Evolutionary conservation across 2,113 vertebrate genomes (phyloP).

Genomic region (Bubo scandiacus): DNA sequence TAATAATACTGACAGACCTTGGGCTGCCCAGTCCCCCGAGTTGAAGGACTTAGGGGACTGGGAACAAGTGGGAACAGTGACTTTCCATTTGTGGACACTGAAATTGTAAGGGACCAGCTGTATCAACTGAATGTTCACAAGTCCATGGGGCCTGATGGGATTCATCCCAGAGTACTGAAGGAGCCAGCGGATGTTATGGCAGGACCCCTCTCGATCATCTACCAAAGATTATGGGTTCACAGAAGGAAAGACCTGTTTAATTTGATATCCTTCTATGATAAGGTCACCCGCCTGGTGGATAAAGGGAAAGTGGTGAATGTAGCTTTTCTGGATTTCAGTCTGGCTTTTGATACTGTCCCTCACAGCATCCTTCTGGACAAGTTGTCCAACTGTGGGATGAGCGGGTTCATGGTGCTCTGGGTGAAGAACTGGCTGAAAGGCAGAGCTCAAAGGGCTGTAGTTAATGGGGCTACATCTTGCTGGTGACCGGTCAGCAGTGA

Average conservation of each 20-base stretch:
- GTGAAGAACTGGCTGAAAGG: too few species aligned
- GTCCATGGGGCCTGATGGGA: not conserved
- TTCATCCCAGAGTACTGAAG: not conserved
- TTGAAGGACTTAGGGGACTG: too few species aligned
- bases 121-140: not conserved
- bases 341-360: not conserved
- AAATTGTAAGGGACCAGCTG: not conserved
- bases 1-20: not conserved
- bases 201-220: not conserved
- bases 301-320: not conserved
- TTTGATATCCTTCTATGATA: not conserved
- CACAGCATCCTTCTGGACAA: too few species aligned
- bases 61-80: not conserved
- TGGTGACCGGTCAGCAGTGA: too few species aligned
- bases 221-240: not conserved
- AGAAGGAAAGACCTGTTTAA: not conserved
- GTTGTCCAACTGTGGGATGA: too few species aligned
- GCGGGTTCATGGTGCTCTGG: too few species aligned
- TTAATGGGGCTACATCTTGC: too few species aligned
- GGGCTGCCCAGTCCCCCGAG: fast-evolving
- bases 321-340: not conserved
- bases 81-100: not conserved
- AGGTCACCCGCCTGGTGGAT: not conserved
- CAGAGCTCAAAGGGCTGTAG: too few species aligned
- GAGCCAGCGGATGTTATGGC: not conserved